phyloP scores from a whole-genome alignment of 92 coral and sea anemone species.

The Palythoa caribaeorum region DNA sequence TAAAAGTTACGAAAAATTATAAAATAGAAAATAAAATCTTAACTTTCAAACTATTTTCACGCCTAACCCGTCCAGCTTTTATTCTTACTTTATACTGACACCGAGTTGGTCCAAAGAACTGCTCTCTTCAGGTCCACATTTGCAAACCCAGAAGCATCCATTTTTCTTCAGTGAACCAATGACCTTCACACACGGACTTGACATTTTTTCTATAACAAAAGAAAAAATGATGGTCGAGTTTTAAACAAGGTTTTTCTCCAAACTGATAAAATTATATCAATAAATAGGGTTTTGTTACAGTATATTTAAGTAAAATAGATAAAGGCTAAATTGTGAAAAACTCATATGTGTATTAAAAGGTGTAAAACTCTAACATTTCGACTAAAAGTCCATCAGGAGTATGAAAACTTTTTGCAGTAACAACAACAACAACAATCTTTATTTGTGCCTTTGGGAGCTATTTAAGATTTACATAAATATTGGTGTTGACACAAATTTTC shows the following conservation, averaged over 20 bases:
- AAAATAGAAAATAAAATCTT: no score
- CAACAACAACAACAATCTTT: no score
- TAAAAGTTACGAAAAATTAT: no score
- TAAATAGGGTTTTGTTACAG: neutral
- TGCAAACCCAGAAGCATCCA: conserved; percentile 66
- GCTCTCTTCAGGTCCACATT: conserved; percentile 43
- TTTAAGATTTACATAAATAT: no score
- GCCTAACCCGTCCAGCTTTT: neutral
- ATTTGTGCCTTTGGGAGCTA: no score
- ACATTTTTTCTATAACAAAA: conserved; percentile 34
- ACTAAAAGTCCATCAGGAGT: no score
- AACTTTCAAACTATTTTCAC: neutral
- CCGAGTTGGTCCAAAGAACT: conserved; percentile 35
- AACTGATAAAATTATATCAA: neutral
- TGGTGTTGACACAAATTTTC: no score
- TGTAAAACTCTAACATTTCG: no score
- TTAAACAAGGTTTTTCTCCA: no score
- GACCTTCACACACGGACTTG: conserved; percentile 39
- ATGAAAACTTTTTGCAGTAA: no score
- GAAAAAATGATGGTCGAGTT: neutral
- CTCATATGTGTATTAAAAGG: no score
- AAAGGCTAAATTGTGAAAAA: no score
- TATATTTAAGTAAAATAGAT: neutral
- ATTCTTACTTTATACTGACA: conserved; percentile 38
- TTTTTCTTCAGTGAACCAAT: conserved; percentile 61